Conservation (phyloP, 30 jellyfish, hydroid and myxozoan genomes). For the Cassiopea xamachana region DNA sequence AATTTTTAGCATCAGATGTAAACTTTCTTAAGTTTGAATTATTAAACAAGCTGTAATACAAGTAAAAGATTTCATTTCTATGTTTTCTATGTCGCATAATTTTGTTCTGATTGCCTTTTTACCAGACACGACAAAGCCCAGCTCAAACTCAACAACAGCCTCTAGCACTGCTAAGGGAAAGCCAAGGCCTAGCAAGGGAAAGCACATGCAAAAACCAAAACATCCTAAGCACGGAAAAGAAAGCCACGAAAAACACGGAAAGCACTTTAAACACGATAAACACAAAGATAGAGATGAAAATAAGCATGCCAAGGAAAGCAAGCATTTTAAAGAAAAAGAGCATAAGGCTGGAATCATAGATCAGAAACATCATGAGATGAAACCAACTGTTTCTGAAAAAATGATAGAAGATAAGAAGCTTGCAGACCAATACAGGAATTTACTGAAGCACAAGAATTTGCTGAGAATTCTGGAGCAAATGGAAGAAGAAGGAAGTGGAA, state of each 20-base stretch:
- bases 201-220: not conserved
- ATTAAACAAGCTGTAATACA: too few species aligned
- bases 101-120: not conserved
- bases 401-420: slow-evolving; percentile 51
- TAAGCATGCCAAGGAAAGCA: not conserved
- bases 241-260: slow-evolving; percentile 27
- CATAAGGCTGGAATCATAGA: not conserved
- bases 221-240: slow-evolving; percentile 25
- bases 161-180: not conserved
- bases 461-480: slow-evolving; percentile 37
- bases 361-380: not conserved
- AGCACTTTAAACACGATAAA: slow-evolving; percentile 5
- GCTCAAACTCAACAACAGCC: not conserved
- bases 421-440: slow-evolving; percentile 61
- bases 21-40: too few species aligned
- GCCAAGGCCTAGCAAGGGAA: not conserved
- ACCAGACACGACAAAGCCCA: not conserved
- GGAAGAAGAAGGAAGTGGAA: slow-evolving; percentile 39
- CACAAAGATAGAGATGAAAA: not conserved
- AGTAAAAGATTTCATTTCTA: too few species aligned
- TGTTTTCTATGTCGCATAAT: not conserved
- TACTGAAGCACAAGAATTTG: slow-evolving; percentile 33
- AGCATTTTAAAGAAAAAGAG: slow-evolving; percentile 7
- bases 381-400: slow-evolving; percentile 60
- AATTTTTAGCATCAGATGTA: not conserved